phyloP scores from a whole-genome alignment of 2,113 vertebrate genomes.

The Sturnira hondurensis region DNA sequence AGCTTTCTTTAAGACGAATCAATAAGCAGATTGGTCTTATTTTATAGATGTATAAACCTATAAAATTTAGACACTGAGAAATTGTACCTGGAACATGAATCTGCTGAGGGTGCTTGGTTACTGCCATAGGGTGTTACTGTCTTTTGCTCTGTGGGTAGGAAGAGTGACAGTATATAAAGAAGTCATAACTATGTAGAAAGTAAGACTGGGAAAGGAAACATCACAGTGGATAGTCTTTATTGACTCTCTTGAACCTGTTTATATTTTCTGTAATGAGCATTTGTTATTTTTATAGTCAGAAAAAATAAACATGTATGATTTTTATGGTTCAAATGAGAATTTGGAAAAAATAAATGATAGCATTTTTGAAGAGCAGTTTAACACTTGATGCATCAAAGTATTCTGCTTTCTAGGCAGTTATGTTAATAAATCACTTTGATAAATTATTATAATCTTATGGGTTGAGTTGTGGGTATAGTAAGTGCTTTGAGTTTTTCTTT shows the following conservation, averaged over 20 bases:
- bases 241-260: constrained; percentile 35
- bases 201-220: neutral
- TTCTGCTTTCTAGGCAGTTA: constrained; percentile 52
- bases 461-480: neutral
- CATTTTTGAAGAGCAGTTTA: constrained; percentile 26
- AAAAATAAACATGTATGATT: neutral
- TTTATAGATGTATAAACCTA: constrained; percentile 6
- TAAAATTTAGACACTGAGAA: constrained; percentile 28
- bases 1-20: too few species aligned
- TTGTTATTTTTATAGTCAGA: neutral
- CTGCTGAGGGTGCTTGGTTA: neutral
- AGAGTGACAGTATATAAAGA: constrained; percentile 27
- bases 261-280: neutral
- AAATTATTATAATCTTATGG: neutral
- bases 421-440: neutral
- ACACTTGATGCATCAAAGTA: neutral
- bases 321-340: constrained; percentile 36
- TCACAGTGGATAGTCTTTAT: constrained; percentile 9
- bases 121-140: neutral
- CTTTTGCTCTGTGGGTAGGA: neutral
- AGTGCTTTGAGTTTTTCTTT: constrained; percentile 4
- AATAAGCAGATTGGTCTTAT: neutral
- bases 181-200: neutral
- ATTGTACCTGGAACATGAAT: neutral
- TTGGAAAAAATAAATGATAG: constrained; percentile 14